phyloP scores from a whole-genome alignment of 2,888 invertebrate genomes.

The Noctuana brunneofusca region DNA sequence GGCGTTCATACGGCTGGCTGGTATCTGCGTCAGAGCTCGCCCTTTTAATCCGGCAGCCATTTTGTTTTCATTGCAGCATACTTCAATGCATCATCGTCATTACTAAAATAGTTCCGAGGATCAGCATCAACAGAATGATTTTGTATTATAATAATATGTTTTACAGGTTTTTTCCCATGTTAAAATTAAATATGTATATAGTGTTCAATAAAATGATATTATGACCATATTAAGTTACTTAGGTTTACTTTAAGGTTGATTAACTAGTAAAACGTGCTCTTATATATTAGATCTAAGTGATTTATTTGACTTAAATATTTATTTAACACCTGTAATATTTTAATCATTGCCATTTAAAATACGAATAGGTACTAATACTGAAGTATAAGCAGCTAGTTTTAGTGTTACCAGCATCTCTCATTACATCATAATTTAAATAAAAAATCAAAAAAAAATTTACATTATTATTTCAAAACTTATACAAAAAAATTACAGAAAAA shows the following conservation, averaged over 20 bases:
- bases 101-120: neutral
- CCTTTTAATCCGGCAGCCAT: slow-evolving; percentile 40
- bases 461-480: neutral
- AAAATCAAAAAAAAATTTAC: neutral
- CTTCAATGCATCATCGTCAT: neutral
- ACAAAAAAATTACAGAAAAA: neutral
- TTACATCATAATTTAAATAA: neutral
- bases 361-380: neutral
- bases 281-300: neutral
- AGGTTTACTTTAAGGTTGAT: neutral
- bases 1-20: neutral
- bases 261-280: slow-evolving; percentile 1
- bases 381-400: neutral
- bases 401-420: too few relatives aligned
- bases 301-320: neutral
- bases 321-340: too few relatives aligned
- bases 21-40: slow-evolving; percentile 44
- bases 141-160: neutral
- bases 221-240: neutral
- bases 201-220: too few relatives aligned
- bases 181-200: neutral
- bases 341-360: neutral
- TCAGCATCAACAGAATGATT: neutral
- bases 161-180: too few relatives aligned
- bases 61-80: slow-evolving; percentile 2